Percentiles rank a stretch among this genome's conserved stretches.
Conservation (phyloP, 2,113 vertebrate genomes). For the Petroica traversi region DNA sequence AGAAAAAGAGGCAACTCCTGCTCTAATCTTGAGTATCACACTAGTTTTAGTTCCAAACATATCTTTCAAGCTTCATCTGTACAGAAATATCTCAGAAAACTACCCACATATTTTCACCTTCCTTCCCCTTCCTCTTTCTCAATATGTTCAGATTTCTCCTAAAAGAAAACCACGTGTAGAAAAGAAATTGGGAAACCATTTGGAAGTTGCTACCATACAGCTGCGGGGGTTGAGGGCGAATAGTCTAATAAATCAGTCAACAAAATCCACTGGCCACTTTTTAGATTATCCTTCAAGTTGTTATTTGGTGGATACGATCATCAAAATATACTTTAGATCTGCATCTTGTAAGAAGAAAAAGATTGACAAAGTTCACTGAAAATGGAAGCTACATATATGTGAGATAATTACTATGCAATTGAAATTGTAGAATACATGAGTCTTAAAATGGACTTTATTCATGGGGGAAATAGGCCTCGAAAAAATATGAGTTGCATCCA, state of each 20-base stretch:
- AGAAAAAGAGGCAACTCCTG: neutral
- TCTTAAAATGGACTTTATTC: neutral
- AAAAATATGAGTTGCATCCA: neutral
- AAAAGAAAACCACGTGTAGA: neutral
- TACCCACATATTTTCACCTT: neutral
- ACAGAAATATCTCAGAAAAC: neutral
- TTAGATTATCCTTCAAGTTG: neutral
- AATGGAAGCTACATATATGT: neutral
- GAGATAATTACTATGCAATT: neutral
- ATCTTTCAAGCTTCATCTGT: neutral
- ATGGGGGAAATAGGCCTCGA: neutral
- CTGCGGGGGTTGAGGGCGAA: fast-evolving
- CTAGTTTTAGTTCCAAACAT: neutral
- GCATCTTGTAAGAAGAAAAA: neutral
- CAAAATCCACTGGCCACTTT: neutral
- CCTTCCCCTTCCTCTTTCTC: neutral
- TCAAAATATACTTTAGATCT: neutral
- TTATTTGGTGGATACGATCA: neutral
- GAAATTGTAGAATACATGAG: neutral
- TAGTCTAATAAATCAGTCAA: too few species aligned
- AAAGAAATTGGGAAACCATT: neutral
- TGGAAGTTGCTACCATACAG: neutral
- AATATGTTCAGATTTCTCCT: neutral
- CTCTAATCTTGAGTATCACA: neutral
- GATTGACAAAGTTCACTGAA: neutral